A percentile compares a stretch with the other conserved stretches of the same genome.
phyloP scores from a whole-genome alignment of 2,113 vertebrate genomes.

The Scalopus aquaticus region DNA sequence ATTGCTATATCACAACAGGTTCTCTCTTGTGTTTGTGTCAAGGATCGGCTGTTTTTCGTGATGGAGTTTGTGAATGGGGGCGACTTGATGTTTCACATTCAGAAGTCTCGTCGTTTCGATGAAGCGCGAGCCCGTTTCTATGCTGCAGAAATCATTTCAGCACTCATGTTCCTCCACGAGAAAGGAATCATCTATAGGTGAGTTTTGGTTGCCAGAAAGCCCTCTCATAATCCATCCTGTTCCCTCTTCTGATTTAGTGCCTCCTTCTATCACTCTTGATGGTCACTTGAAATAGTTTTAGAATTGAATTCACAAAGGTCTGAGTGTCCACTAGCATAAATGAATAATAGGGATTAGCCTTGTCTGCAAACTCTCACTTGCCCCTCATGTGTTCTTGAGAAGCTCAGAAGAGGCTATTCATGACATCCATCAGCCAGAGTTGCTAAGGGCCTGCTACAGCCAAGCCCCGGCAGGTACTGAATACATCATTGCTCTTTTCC shows the following conservation, averaged over 20 bases:
- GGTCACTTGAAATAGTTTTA: neutral
- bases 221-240: accelerated
- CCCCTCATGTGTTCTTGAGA: neutral
- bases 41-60: conserved; percentile 99
- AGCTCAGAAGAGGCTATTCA: neutral
- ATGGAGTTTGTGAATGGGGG: conserved; percentile 99
- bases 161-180: conserved; percentile 96
- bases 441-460: neutral
- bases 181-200: conserved; percentile 98
- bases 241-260: neutral
- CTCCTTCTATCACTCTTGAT: neutral
- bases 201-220: conserved; percentile 55
- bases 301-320: neutral
- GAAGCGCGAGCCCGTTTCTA: conserved; percentile 96
- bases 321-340: neutral
- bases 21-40: conserved; percentile 69
- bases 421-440: neutral
- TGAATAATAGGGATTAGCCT: neutral
- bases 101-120: conserved; percentile 98
- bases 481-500: neutral
- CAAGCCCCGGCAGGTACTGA: neutral
- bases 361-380: neutral
- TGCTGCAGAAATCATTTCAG: conserved; percentile 96
- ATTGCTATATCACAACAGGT: neutral
- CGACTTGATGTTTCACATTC: conserved; percentile 99